Percentiles rank a stretch among this genome's conserved stretches.
Conservation (phyloP, 2,797 vertebrate species). For the Dryobates pubescens region DNA sequence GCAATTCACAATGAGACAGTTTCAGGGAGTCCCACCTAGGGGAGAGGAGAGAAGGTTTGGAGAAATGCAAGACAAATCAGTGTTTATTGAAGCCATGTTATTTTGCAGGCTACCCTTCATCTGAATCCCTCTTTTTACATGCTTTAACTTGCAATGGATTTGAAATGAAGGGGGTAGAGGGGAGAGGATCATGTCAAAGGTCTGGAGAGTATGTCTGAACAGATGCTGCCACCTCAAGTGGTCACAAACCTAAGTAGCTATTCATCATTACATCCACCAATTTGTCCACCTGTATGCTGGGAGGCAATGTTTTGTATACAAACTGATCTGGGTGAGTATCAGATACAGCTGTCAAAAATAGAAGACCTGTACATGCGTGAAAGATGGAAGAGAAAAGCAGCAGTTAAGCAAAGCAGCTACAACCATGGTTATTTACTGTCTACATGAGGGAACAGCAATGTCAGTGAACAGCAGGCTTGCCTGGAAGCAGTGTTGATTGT, state of each 20-base stretch:
- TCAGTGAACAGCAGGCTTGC: background rate
- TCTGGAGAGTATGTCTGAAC: constrained; percentile 65
- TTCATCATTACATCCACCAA: constrained; percentile 81
- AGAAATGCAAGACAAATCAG: background rate
- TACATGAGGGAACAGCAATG: background rate
- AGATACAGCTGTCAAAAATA: constrained; percentile 85
- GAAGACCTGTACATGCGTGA: constrained; percentile 75
- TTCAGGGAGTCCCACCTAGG: background rate
- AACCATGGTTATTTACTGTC: background rate
- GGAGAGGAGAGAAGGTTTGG: background rate
- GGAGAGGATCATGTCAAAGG: constrained; percentile 43
- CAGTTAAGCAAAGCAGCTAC: constrained; percentile 18
- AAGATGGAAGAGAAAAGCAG: constrained; percentile 65
- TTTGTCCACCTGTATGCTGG: constrained; percentile 71
- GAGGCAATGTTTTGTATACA: constrained; percentile 86
- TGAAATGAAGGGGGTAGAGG: constrained; percentile 61
- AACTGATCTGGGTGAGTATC: constrained; percentile 84
- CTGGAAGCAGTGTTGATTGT: background rate
- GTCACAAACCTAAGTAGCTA: constrained; percentile 93
- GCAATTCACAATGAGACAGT: constrained; percentile 3
- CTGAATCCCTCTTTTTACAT: constrained; percentile 46
- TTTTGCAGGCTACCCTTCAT: constrained; percentile 10
- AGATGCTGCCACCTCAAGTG: constrained; percentile 66
- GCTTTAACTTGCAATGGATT: constrained; percentile 52
- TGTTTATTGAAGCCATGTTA: background rate